phyloP scores from a whole-genome alignment of 2,888 invertebrate species.

The Ennomos erosarius region DNA sequence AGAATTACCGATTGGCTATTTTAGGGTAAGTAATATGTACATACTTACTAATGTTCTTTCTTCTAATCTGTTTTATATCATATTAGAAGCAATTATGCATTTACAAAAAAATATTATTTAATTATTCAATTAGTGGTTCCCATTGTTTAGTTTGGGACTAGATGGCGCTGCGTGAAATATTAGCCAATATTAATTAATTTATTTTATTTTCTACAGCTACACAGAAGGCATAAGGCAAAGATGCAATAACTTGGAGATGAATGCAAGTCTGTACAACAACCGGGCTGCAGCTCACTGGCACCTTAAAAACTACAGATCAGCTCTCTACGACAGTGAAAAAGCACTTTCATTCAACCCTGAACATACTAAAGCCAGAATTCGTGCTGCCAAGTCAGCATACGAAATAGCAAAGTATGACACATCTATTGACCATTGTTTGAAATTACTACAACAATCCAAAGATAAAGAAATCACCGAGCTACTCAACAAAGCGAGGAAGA shows the following conservation, averaged over 20 bases:
- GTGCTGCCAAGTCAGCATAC: constrained; percentile 91
- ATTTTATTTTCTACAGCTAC: constrained; percentile 83
- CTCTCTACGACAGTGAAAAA: constrained; percentile 91
- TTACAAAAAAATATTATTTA: no score
- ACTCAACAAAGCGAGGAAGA: constrained; percentile 75
- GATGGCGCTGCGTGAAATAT: no score
- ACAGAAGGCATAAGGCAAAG: constrained; percentile 94
- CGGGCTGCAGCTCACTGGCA: constrained; percentile 95
- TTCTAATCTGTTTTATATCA: constrained; percentile 1
- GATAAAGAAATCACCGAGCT: constrained; percentile 78
- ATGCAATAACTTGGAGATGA: constrained; percentile 88
- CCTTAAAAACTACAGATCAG: constrained; percentile 92
- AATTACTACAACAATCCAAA: constrained; percentile 85
- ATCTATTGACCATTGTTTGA: constrained; percentile 90
- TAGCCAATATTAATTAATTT: no score
- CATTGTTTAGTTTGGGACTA: no score
- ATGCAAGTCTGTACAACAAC: constrained; percentile 95
- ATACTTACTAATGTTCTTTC: background rate
- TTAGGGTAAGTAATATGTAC: constrained; percentile 73
- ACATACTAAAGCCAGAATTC: constrained; percentile 90
- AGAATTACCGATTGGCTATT: constrained; percentile 96
- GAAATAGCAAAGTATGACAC: constrained; percentile 88
- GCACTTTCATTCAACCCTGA: constrained; percentile 91
- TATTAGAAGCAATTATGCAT: no score
- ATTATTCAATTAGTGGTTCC: no score